phyloP scores from a whole-genome alignment of 2,888 invertebrate genomes.

The Oscheius onirici region DNA sequence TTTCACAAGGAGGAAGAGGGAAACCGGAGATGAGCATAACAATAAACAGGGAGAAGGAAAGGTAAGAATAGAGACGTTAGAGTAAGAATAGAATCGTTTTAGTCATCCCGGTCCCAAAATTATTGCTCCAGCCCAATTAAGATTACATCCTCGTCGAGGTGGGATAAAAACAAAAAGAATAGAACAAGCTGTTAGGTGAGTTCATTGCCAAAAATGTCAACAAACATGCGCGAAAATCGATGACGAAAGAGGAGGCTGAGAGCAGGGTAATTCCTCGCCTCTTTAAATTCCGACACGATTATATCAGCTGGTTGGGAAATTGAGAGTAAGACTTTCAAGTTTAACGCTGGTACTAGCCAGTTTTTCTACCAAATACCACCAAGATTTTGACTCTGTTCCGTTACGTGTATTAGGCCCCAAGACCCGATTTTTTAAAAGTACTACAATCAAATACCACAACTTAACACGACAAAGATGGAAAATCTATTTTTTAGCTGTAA shows the following conservation, averaged over 20 bases:
- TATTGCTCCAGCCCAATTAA: no score
- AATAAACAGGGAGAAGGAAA: background rate
- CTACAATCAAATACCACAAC: background rate
- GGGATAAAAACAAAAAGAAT: no score
- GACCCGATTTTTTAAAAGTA: background rate
- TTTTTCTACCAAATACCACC: no score
- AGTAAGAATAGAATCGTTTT: background rate
- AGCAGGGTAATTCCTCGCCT: background rate
- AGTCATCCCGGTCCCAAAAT: no score
- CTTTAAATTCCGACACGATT: background rate
- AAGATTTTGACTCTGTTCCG: no score
- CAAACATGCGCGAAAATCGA: slow-evolving; percentile 29
- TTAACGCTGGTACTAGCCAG: no score
- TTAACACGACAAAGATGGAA: background rate
- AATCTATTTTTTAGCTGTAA: background rate
- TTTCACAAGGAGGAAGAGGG: background rate
- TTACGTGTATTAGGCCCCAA: no score
- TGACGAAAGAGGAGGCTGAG: slow-evolving; percentile 2
- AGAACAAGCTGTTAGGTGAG: no score
- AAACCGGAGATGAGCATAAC: background rate
- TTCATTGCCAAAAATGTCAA: slow-evolving; percentile 21
- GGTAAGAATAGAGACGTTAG: background rate
- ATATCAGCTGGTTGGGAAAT: slow-evolving; percentile 2
- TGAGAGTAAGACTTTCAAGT: background rate
- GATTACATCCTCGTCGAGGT: no score